Conservation (phyloP, 2,113 vertebrate species). For the Dasyornis broadbenti region DNA sequence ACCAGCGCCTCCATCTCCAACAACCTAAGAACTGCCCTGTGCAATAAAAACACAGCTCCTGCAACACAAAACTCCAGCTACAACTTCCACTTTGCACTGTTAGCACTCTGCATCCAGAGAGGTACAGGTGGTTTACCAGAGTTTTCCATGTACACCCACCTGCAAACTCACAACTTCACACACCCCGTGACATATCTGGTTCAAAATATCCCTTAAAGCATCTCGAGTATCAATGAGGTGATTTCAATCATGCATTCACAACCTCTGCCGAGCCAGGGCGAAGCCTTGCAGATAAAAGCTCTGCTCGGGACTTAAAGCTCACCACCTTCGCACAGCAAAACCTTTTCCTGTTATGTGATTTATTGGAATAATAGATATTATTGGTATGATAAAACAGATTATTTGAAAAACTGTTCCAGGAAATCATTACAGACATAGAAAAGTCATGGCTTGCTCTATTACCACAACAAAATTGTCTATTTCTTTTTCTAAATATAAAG, state of each 20-base stretch:
- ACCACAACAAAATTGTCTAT: conserved; percentile 34
- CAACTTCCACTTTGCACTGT: neutral
- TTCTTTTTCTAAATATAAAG: conserved; percentile 55
- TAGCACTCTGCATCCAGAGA: neutral
- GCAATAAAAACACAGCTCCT: neutral
- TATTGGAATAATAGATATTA: conserved; percentile 3
- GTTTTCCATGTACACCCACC: rapidly evolving
- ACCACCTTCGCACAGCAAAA: neutral
- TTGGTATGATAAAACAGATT: neutral
- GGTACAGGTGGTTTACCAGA: neutral
- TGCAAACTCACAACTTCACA: neutral
- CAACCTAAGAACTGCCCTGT: neutral
- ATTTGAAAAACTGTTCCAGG: neutral
- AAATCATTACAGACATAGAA: conserved; percentile 1
- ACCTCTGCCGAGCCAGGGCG: neutral
- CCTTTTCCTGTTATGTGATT: neutral
- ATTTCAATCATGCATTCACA: neutral
- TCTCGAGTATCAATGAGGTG: neutral
- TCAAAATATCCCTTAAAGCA: neutral
- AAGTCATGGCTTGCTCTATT: conserved; percentile 16
- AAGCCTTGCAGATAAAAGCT: conserved; percentile 17
- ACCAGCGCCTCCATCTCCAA: neutral
- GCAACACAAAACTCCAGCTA: neutral
- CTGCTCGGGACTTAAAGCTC: neutral
- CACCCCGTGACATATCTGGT: rapidly evolving